These are phyloP conservation scores for Ailuropoda melanoleuca DNA, from an alignment of 2,113 vertebrate genomes.

Conservation along the genomic window DNA sequence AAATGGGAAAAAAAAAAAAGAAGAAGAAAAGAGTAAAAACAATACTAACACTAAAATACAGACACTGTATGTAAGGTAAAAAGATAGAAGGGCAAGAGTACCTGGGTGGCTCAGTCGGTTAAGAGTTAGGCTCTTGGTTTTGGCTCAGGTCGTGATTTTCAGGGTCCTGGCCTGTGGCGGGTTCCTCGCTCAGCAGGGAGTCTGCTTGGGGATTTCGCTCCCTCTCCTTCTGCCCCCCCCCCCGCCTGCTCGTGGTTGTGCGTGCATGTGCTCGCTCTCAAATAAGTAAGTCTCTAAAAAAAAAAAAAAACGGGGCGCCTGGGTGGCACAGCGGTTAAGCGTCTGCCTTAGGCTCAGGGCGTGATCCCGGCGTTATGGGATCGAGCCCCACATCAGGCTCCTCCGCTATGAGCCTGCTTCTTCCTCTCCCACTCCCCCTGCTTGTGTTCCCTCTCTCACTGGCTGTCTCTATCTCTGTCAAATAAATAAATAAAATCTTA, in stretches of 20 bases:
- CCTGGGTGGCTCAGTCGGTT: background rate
- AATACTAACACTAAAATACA: background rate
- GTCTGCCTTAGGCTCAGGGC: no score
- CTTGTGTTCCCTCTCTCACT: no score
- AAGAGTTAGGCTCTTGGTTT: background rate
- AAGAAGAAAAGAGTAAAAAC: background rate
- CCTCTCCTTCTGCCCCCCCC: background rate
- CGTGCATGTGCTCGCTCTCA: no score
- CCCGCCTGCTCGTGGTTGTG: no score
- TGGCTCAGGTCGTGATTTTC: background rate
- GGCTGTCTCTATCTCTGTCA: no score
- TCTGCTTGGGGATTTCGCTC: background rate
- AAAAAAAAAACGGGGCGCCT: background rate
- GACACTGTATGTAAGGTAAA: background rate
- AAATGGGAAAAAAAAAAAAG: background rate
- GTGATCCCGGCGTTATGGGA: no score
- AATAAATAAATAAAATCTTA: background rate
- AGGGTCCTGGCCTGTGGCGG: background rate
- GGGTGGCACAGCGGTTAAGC: no score
- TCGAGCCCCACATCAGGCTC: no score
- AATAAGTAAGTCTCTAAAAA: no score
- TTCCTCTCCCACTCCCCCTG: no score
- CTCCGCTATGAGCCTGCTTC: no score
- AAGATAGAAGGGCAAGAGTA: background rate
- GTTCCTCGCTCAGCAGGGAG: background rate